Evolutionary conservation across 2,797 vertebrate genomes (phyloP).

Genomic region (Anomalospiza imberbis): DNA sequence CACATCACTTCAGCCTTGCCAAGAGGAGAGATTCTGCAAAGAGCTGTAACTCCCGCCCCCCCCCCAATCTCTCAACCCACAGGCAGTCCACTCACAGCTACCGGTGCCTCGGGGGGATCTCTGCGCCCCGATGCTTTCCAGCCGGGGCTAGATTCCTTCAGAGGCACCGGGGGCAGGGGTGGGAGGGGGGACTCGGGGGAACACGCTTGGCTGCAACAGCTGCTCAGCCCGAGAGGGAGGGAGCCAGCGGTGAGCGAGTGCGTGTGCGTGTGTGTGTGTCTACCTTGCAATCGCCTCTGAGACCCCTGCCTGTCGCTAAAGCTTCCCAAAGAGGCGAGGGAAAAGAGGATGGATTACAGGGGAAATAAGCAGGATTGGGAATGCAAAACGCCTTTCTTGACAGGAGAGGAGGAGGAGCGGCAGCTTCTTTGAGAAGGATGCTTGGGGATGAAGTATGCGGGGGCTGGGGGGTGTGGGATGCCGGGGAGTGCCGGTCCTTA

Average conservation of each 20-base stretch:
- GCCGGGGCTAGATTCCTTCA: background rate
- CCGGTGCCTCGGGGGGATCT: background rate
- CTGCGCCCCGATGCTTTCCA: background rate
- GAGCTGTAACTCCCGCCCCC: background rate
- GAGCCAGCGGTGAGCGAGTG: background rate
- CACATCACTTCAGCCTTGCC: background rate
- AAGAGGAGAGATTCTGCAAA: background rate
- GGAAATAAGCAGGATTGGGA: background rate
- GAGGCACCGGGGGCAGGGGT: background rate
- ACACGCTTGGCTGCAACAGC: slow-evolving; percentile 15
- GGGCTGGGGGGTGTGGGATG: background rate
- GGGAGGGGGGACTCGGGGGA: fast-evolving
- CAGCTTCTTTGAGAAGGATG: background rate
- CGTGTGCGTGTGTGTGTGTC: background rate
- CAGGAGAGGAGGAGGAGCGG: background rate
- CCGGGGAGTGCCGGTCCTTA: slow-evolving; percentile 71
- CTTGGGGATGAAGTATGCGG: background rate
- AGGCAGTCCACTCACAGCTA: background rate
- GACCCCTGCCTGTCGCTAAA: background rate
- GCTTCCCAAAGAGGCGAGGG: background rate
- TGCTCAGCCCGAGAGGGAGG: background rate
- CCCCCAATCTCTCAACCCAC: background rate
- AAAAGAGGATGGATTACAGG: background rate
- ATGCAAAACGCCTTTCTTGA: background rate
- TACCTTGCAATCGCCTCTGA: background rate